Evolutionary conservation across 2,797 vertebrate genomes (phyloP).

Genomic region (Acipenser transmontanus): DNA sequence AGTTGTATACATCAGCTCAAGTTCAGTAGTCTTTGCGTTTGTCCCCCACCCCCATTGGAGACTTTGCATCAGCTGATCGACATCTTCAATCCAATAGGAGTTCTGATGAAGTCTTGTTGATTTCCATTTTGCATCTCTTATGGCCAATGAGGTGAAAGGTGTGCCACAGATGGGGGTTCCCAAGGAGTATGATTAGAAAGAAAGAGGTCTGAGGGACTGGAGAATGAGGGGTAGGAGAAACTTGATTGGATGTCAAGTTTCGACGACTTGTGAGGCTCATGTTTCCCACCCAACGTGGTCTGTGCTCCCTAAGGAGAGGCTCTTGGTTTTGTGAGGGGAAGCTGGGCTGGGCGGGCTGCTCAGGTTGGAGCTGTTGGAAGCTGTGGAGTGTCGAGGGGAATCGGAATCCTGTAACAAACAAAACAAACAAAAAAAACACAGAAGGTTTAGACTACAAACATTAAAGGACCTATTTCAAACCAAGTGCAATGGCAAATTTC

Average conservation of each 20-base stretch:
- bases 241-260: conserved; percentile 33
- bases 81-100: too few species aligned
- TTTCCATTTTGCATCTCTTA: too few species aligned
- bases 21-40: neutral
- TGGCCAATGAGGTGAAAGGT: conserved; percentile 23
- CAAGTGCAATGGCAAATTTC: too few species aligned
- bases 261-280: conserved; percentile 62
- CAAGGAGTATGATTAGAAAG: conserved; percentile 30
- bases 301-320: conserved; percentile 91
- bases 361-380: conserved; percentile 97
- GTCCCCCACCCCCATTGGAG: conserved; percentile 15
- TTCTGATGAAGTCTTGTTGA: too few species aligned
- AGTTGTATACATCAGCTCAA: neutral
- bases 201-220: conserved; percentile 21
- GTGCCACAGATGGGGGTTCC: conserved; percentile 24
- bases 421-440: neutral
- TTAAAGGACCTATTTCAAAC: too few species aligned
- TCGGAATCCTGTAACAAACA: conserved; percentile 79
- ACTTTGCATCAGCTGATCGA: too few species aligned
- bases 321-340: conserved; percentile 94
- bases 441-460: neutral
- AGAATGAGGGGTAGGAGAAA: conserved; percentile 29
- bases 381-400: conserved; percentile 92
- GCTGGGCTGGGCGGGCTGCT: conserved; percentile 93
- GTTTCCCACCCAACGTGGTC: conserved; percentile 92